A percentile compares a stretch with the other conserved stretches of the same genome.
phyloP scores from a whole-genome alignment of 2,113 vertebrate species.

The Sinocyclocheilus grahami region DNA sequence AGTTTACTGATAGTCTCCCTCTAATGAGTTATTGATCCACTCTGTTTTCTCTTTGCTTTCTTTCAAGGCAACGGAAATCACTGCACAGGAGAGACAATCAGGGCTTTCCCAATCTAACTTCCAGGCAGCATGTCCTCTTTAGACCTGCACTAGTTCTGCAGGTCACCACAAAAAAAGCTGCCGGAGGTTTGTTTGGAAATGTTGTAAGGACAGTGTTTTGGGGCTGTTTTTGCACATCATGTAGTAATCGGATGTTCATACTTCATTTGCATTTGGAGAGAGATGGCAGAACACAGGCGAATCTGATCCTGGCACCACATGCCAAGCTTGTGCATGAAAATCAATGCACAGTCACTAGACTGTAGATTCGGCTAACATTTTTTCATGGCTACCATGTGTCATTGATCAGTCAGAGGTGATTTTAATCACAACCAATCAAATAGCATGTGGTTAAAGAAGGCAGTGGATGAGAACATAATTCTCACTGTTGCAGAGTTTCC shows the following conservation, averaged over 20 bases:
- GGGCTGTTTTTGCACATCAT: neutral
- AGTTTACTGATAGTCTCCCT: conserved; percentile 67
- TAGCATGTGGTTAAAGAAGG: neutral
- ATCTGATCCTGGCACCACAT: neutral
- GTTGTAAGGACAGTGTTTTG: neutral
- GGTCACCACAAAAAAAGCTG: conserved; percentile 17
- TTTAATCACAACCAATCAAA: neutral
- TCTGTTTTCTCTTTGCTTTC: conserved; percentile 71
- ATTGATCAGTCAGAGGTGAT: neutral
- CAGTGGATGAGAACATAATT: neutral
- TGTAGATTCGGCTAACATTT: neutral
- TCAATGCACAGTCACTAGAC: neutral
- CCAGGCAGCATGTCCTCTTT: conserved; percentile 52
- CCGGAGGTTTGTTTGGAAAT: conserved; percentile 25
- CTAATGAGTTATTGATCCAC: conserved; percentile 78
- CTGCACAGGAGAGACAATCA: conserved; percentile 62
- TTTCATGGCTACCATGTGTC: neutral
- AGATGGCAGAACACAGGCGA: neutral
- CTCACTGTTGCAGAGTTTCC: neutral
- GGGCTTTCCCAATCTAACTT: conserved; percentile 56
- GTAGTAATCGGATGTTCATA: neutral
- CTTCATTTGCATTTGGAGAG: neutral
- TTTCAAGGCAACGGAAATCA: conserved; percentile 71
- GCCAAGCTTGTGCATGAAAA: neutral
- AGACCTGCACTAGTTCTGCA: conserved; percentile 32